Percentiles rank a stretch among this genome's conserved stretches.
Conservation (phyloP, 2,888 invertebrate species). For the Acanthacorydalis orientalis region DNA sequence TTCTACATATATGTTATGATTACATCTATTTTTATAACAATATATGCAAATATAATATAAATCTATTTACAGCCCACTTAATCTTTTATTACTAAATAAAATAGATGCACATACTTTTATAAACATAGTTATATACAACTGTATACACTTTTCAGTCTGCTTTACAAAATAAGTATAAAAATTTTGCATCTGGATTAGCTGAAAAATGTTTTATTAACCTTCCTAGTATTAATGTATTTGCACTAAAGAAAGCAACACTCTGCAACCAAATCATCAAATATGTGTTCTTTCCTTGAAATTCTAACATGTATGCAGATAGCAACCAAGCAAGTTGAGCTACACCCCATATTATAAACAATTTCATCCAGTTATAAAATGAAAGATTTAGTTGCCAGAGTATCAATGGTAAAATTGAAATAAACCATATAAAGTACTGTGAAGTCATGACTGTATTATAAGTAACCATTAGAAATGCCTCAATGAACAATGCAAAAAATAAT, state of each 20-base stretch:
- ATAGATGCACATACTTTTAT: too few relatives aligned
- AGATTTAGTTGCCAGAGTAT: conserved; percentile 53
- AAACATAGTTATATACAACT: too few relatives aligned
- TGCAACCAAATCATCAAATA: conserved; percentile 75
- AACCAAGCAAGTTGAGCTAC: conserved; percentile 75
- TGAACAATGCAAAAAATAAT: conserved; percentile 70
- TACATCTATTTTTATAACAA: too few relatives aligned
- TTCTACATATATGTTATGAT: too few relatives aligned
- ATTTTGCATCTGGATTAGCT: conserved; percentile 12
- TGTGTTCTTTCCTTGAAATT: conserved; percentile 72
- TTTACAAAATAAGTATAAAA: too few relatives aligned
- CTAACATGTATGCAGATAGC: conserved; percentile 75
- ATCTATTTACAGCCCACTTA: too few relatives aligned
- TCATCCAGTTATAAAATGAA: conserved; percentile 27
- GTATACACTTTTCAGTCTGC: too few relatives aligned
- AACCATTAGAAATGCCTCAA: conserved; percentile 75
- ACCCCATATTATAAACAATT: conserved; percentile 43
- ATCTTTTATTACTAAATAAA: too few relatives aligned
- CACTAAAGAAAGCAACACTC: conserved; percentile 65
- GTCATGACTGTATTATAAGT: conserved; percentile 91
- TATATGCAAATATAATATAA: too few relatives aligned
- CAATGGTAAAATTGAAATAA: conserved; percentile 72
- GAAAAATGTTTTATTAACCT: conserved; percentile 33
- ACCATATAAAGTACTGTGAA: conserved; percentile 97
- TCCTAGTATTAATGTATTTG: conserved; percentile 55